phyloP scores from a whole-genome alignment of 1,140 invertebrate genomes.

The Myzus persicae region DNA sequence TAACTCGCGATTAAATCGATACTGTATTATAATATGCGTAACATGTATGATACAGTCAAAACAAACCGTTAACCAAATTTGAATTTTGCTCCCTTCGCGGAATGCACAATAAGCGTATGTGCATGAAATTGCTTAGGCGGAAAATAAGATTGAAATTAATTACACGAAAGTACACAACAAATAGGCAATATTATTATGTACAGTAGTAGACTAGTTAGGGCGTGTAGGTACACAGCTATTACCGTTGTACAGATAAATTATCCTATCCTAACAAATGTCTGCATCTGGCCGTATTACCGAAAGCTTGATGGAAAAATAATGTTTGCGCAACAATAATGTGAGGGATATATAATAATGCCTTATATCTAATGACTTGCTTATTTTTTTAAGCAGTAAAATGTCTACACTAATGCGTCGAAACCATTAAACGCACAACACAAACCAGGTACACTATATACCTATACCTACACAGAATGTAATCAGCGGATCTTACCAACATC shows the following conservation, averaged over 20 bases:
- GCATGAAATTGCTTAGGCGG: not conserved
- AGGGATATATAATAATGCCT: not conserved
- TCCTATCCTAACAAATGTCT: not conserved
- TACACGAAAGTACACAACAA: not conserved
- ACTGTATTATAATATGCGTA: not conserved
- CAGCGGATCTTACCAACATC: not conserved
- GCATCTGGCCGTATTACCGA: not conserved
- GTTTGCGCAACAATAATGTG: not conserved
- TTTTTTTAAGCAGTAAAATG: not conserved
- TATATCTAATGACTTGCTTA: not conserved
- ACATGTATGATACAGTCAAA: not conserved
- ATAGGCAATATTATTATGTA: not conserved
- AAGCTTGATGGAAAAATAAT: not conserved
- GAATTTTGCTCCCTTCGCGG: not conserved
- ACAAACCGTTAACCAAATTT: not conserved
- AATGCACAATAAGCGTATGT: not conserved
- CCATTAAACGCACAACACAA: not conserved
- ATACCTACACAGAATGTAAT: no score
- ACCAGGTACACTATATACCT: no score
- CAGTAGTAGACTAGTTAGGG: not conserved
- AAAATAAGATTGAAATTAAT: not conserved
- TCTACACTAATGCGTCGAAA: not conserved
- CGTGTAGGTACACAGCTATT: not conserved
- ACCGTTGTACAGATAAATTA: not conserved
- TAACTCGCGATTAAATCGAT: not conserved